Percentiles rank a stretch among this genome's conserved stretches.
phyloP scores from a whole-genome alignment of 1,140 invertebrate species.

The Helicoverpa zea region DNA sequence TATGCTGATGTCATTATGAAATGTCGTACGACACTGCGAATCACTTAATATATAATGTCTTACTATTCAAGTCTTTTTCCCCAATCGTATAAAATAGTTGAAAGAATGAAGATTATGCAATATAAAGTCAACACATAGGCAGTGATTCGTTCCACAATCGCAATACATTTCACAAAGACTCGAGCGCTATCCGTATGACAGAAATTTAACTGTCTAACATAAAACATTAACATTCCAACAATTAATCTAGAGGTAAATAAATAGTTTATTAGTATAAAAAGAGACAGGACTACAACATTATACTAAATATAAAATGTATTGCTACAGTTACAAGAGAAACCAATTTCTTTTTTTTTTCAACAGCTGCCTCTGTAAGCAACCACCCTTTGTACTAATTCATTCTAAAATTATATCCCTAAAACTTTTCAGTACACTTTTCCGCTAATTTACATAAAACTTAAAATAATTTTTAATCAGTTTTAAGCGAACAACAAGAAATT shows the following conservation, averaged over 20 bases:
- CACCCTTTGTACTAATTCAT: conserved; percentile 73
- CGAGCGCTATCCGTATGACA: conserved; percentile 40
- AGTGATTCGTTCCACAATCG: conserved; percentile 17
- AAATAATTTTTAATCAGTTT: conserved; percentile 29
- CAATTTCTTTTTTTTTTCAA: conserved; percentile 63
- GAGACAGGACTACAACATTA: conserved; percentile 56
- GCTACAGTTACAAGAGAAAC: conserved; percentile 73
- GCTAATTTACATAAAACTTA: conserved; percentile 48
- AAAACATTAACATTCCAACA: conserved; percentile 69
- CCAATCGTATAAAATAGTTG: conserved; percentile 1
- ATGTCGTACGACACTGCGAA: conserved; percentile 12
- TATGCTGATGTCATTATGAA: conserved; percentile 30
- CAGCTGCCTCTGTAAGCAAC: conserved; percentile 63
- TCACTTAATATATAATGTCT: conserved; percentile 13
- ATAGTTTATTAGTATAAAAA: conserved; percentile 60
- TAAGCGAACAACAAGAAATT: conserved; percentile 36
- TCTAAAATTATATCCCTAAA: conserved; percentile 47
- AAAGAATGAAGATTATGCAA: conserved; percentile 13
- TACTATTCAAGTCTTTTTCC: background rate
- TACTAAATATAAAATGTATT: conserved; percentile 61
- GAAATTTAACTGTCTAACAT: conserved; percentile 55
- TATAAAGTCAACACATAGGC: conserved; percentile 4
- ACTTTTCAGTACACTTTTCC: conserved; percentile 47
- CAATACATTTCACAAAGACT: conserved; percentile 39
- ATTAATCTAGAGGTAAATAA: conserved; percentile 65